Evolutionary conservation across 2,797 vertebrate species (phyloP).

Genomic region (Tolypeutes matacus): DNA sequence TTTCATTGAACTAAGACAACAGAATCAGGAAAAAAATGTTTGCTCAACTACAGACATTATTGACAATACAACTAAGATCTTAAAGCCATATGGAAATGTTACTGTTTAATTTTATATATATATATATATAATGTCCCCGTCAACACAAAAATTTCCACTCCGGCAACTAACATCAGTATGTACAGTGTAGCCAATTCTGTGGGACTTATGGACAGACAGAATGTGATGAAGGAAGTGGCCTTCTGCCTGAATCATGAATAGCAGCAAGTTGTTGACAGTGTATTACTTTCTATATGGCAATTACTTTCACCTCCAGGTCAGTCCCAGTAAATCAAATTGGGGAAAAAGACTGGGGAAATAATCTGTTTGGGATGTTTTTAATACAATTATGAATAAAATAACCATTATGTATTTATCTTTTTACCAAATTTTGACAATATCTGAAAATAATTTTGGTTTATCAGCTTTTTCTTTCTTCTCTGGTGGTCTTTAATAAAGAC

Average conservation of each 20-base stretch:
- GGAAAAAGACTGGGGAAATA: not conserved
- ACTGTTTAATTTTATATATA: slow-evolving; percentile 56
- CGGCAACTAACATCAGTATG: slow-evolving; percentile 51
- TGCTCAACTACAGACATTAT: not conserved
- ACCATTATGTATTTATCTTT: not conserved
- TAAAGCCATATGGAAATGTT: slow-evolving; percentile 60
- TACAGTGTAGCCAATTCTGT: not conserved
- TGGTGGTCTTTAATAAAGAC: not conserved
- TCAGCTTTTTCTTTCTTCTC: not conserved
- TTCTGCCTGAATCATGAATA: not conserved
- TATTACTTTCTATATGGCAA: not conserved
- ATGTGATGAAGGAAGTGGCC: not conserved
- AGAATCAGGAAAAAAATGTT: slow-evolving; percentile 10
- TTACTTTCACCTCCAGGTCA: not conserved
- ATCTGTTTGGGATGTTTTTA: not conserved
- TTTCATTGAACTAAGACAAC: slow-evolving; percentile 62
- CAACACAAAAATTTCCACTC: slow-evolving; percentile 68
- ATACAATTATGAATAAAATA: slow-evolving; percentile 13
- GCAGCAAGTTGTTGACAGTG: not conserved
- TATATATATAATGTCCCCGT: slow-evolving; percentile 26
- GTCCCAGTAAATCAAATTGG: not conserved
- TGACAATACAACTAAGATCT: slow-evolving; percentile 55
- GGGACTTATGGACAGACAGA: not conserved
- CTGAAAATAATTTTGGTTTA: slow-evolving; percentile 9
- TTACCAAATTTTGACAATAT: slow-evolving; percentile 10